Evolutionary conservation across 2,113 vertebrate genomes (phyloP), one percentile per base, ranked within the genome.

Genomic region (Gymnobelideus leadbeateri): DNA sequence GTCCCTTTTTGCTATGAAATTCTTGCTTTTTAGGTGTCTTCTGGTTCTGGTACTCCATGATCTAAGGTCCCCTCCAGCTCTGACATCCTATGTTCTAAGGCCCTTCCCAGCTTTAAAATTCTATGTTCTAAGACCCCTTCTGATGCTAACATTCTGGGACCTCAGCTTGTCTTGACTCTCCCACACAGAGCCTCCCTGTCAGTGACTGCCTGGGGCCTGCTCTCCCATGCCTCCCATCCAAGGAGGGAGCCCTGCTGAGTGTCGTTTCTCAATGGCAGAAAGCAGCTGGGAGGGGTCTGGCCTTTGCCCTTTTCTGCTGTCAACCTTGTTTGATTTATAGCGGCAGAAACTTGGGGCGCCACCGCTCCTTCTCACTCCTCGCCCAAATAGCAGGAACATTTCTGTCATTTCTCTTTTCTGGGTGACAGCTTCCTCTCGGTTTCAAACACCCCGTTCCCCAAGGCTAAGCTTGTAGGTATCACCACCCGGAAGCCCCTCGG

Each of bases 331-430:
- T 97, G 97, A 97, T 97, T 98, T 97, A 97, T 96, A 77, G 84
- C 91, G 84, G 90, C 94, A 97, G 97, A 97, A 97, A 97, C 97
- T 97, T 28, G 54, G 52, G 96, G 95, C 94, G 94, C 94, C 89
- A 95, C 93, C 97, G 26, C 4, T 21, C 93, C 23, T 93, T 93
- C 1, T 0, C 26, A 24, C 52, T 91, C 89, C 93, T 53, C 92
- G 16, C 50, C 68, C 68, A 84, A 84, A 84, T 3, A 91, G 55
- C 92, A 93, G 84, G 96, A 97, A 96, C 92, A 96, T 97, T 97
- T 97, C 96, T 96, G 92, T 95, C 95, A 95, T 97, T 96, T 94
- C 95, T 97, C 93, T 96, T 96, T 93, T 53, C 89, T 94, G 49
- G 91, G 49, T 97, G 98, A 97, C 96, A 96, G 95, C 55, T 97